Percentiles rank a stretch among this genome's conserved stretches.
These are phyloP conservation scores for Pollenia labialis DNA, from an alignment of 2,888 invertebrate genomes.

Conservation along the genomic window DNA sequence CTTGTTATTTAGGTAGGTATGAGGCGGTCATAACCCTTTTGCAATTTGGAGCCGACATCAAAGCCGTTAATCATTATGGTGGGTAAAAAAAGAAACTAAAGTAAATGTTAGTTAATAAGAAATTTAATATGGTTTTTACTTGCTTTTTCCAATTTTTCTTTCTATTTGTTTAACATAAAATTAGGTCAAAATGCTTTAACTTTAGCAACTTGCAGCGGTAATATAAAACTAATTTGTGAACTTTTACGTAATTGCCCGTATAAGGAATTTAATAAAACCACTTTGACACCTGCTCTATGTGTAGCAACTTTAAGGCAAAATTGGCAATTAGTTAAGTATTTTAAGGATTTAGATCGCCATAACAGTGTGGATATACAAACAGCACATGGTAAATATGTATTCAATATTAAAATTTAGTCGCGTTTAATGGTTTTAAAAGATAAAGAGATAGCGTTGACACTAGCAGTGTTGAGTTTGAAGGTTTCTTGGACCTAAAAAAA, in stretches of 20 bases:
- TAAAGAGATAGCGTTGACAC: conserved; percentile 1
- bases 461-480: neutral
- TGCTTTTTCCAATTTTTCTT: neutral
- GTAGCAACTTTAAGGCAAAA: conserved; percentile 80
- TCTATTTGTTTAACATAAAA: conserved; percentile 25
- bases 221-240: conserved; percentile 76
- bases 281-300: conserved; percentile 82
- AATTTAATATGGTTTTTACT: neutral
- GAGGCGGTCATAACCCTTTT: conserved; percentile 79
- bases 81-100: conserved; percentile 20
- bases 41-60: conserved; percentile 77
- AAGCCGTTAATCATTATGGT: conserved; percentile 81
- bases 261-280: conserved; percentile 81
- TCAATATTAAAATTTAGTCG: neutral
- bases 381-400: conserved; percentile 71
- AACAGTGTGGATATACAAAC: conserved; percentile 69
- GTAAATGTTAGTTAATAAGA: neutral
- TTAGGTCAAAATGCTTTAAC: conserved; percentile 83
- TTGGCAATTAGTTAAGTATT: conserved; percentile 77
- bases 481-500: too few relatives aligned
- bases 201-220: conserved; percentile 80
- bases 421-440: neutral
- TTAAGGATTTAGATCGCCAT: conserved; percentile 74
- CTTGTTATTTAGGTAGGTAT: conserved; percentile 79
- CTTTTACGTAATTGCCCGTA: conserved; percentile 79